Evolutionary conservation across 1,140 invertebrate species (phyloP).

Genomic region (Zaprionus ornatus): DNA sequence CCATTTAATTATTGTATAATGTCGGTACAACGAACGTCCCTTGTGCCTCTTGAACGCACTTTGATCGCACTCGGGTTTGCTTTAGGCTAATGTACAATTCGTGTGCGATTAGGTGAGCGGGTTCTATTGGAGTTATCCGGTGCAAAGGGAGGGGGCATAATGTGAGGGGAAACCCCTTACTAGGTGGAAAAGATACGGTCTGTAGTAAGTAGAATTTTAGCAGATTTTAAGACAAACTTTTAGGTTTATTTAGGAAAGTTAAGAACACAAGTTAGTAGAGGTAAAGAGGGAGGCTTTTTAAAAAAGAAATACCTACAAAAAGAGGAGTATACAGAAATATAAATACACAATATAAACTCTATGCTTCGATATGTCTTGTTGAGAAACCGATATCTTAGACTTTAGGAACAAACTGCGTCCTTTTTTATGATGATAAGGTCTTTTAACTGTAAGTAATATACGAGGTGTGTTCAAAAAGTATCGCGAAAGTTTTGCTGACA

Average conservation of each 20-base stretch:
- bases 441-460: background rate
- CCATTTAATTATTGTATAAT: slow-evolving; percentile 17
- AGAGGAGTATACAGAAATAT: too few relatives aligned
- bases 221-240: too few relatives aligned
- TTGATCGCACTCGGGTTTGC: slow-evolving; percentile 4
- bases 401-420: background rate
- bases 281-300: too few relatives aligned
- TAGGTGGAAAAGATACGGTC: too few relatives aligned
- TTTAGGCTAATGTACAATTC: slow-evolving; percentile 3
- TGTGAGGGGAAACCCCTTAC: too few relatives aligned
- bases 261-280: too few relatives aligned
- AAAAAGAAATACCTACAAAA: too few relatives aligned
- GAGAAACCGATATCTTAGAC: background rate
- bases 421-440: background rate
- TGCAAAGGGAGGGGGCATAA: background rate
- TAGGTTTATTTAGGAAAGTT: too few relatives aligned
- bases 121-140: background rate
- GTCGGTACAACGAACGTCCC: slow-evolving; percentile 1
- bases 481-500: too few relatives aligned
- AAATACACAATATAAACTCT: background rate
- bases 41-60: slow-evolving; percentile 1
- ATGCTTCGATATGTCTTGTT: background rate
- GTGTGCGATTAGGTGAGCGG: background rate
- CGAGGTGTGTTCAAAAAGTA: too few relatives aligned
- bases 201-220: too few relatives aligned